Evolutionary conservation across 2,113 vertebrate genomes (phyloP).

Genomic region (Beaufortia kweichowensis): DNA sequence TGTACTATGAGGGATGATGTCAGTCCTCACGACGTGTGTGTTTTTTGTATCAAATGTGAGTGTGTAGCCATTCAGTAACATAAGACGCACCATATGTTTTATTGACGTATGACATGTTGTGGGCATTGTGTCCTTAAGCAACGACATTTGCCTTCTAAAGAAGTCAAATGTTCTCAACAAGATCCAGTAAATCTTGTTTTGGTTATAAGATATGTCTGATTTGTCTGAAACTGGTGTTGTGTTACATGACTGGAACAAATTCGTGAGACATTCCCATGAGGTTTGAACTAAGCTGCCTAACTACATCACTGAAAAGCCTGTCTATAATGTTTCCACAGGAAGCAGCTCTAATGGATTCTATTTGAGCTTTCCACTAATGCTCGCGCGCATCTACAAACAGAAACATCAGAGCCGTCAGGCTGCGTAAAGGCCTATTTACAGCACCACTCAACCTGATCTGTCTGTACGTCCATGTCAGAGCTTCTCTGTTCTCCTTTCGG

Average conservation of each 20-base stretch:
- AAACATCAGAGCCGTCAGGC: slow-evolving; percentile 30
- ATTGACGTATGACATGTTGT: too few relatives aligned
- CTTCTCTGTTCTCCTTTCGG: slow-evolving; percentile 20
- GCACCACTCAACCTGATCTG: slow-evolving; percentile 21
- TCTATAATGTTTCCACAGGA: slow-evolving; percentile 32
- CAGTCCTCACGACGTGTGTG: not conserved
- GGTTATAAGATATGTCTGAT: slow-evolving; percentile 2
- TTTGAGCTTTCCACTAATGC: slow-evolving; percentile 18
- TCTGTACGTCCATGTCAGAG: slow-evolving; percentile 32
- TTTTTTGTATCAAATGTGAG: not conserved
- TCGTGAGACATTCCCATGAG: slow-evolving; percentile 17
- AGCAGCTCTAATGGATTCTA: slow-evolving; percentile 31
- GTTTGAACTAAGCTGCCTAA: slow-evolving; percentile 24
- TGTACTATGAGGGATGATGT: slow-evolving; percentile 38
- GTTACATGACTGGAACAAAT: slow-evolving; percentile 25
- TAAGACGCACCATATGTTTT: too few relatives aligned
- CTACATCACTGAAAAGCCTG: slow-evolving; percentile 18
- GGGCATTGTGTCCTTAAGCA: too few relatives aligned
- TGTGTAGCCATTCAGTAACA: not conserved
- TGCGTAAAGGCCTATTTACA: slow-evolving; percentile 35
- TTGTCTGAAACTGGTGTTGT: slow-evolving; percentile 7
- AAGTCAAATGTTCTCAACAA: not conserved
- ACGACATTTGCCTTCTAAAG: not conserved
- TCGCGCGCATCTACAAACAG: slow-evolving; percentile 5
- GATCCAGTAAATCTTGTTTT: not conserved